Conservation (phyloP, 2,888 invertebrate genomes). For the Cheilosia impressa region DNA sequence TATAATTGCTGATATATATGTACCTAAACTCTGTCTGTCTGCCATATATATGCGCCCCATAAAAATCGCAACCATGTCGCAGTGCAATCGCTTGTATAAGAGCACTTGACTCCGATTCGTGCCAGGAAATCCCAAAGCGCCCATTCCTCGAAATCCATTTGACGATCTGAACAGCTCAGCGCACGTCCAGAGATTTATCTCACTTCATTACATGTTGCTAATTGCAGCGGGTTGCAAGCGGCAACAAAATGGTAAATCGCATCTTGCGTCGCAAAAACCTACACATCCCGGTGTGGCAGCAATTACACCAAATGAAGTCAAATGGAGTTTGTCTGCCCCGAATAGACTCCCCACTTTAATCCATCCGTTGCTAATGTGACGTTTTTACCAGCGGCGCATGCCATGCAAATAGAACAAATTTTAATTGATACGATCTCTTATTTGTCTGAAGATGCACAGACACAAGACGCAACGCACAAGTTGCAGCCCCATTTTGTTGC, state of each 20-base stretch:
- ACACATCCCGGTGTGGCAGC: constrained; percentile 26
- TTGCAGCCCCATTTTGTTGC: constrained; percentile 23
- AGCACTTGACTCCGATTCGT: background rate
- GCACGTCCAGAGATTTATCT: constrained; percentile 73
- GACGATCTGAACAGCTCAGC: constrained; percentile 16
- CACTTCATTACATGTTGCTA: constrained; percentile 76
- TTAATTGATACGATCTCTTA: constrained; percentile 60
- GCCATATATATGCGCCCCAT: constrained; percentile 2
- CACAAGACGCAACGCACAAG: constrained; percentile 3
- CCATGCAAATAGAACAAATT: constrained; percentile 62
- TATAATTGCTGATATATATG: constrained; percentile 7
- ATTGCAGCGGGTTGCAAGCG: constrained; percentile 69
- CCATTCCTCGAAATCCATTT: constrained; percentile 23
- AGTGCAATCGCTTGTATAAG: background rate
- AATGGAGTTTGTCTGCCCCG: constrained; percentile 58
- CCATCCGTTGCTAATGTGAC: constrained; percentile 62
- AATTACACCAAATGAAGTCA: constrained; percentile 71
- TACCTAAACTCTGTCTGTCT: background rate
- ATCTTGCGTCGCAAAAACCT: constrained; percentile 33
- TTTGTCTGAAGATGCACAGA: constrained; percentile 2
- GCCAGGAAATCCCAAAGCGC: background rate
- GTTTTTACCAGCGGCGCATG: constrained; percentile 31
- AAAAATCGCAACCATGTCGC: constrained; percentile 12
- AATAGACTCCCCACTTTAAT: constrained; percentile 24
- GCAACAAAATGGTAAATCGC: constrained; percentile 34